Percentiles rank a stretch among this genome's conserved stretches.
Evolutionary conservation across 2,797 vertebrate genomes (phyloP).

Genomic region (Pangasius djambal): DNA sequence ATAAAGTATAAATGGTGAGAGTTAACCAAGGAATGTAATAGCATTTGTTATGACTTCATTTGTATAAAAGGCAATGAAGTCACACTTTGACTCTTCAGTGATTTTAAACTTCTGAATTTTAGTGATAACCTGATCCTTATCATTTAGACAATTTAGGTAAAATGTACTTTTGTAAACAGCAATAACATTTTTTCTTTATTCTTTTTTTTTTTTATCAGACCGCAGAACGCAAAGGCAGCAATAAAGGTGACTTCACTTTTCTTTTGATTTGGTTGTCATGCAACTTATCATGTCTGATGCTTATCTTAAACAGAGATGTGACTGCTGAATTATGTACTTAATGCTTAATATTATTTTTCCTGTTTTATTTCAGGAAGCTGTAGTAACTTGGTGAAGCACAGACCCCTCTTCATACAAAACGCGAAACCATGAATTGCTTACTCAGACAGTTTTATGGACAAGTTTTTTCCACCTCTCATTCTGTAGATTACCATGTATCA

Average conservation of each 20-base stretch:
- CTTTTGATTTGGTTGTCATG: neutral
- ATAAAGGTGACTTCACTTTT: conserved; percentile 63
- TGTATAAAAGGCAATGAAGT: neutral
- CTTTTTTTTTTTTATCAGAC: conserved; percentile 59
- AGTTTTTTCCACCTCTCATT: conserved; percentile 33
- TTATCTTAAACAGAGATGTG: neutral
- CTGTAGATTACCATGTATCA: conserved; percentile 39
- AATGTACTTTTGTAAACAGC: neutral
- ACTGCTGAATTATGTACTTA: neutral
- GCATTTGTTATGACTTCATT: neutral
- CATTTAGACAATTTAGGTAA: neutral
- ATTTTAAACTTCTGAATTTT: neutral
- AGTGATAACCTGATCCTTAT: neutral
- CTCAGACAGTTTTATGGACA: conserved; percentile 9
- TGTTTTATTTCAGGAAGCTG: conserved; percentile 28
- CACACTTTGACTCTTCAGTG: neutral
- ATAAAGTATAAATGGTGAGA: neutral
- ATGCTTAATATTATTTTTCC: neutral
- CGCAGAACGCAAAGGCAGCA: conserved; percentile 75
- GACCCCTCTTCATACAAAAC: conserved; percentile 4
- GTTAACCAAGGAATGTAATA: neutral
- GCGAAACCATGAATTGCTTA: conserved; percentile 21
- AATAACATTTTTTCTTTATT: neutral
- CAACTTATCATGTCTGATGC: neutral
- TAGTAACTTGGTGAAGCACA: conserved; percentile 7